phyloP scores from a whole-genome alignment of 2,888 invertebrate species.

The Tetramorium bicarinatum region DNA sequence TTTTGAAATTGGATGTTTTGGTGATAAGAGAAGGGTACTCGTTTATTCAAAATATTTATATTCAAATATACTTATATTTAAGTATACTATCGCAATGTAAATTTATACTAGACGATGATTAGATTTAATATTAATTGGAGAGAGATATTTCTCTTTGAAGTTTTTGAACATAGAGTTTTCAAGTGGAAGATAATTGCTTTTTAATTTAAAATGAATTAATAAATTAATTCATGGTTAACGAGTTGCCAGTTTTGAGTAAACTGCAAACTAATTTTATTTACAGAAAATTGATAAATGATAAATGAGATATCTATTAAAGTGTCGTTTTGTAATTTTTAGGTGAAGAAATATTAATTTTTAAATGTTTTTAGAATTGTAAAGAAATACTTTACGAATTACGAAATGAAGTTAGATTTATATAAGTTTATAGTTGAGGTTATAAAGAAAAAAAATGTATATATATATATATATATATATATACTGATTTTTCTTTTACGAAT shows the following conservation, averaged over 20 bases:
- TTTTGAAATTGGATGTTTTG: background rate
- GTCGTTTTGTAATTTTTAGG: background rate
- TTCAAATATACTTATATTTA: background rate
- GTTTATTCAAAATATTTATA: background rate
- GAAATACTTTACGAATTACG: background rate
- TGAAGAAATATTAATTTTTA: background rate
- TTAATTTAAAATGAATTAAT: constrained; percentile 17
- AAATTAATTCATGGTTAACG: background rate
- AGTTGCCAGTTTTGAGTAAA: background rate
- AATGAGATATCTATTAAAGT: background rate
- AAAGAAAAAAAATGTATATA: background rate
- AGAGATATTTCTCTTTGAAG: constrained; percentile 2
- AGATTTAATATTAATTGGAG: background rate
- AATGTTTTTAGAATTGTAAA: background rate
- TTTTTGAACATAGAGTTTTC: background rate
- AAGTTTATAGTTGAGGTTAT: background rate
- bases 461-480: background rate
- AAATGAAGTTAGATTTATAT: background rate
- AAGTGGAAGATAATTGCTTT: constrained; percentile 5
- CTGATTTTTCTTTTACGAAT: background rate
- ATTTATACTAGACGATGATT: background rate
- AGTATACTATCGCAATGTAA: background rate
- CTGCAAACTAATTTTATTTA: background rate
- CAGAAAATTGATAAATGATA: background rate
- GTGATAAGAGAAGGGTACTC: background rate